Evolutionary conservation across 2,888 invertebrate genomes (phyloP), one percentile per base, ranked within the genome.

Genomic region (Melolontha melolontha): DNA sequence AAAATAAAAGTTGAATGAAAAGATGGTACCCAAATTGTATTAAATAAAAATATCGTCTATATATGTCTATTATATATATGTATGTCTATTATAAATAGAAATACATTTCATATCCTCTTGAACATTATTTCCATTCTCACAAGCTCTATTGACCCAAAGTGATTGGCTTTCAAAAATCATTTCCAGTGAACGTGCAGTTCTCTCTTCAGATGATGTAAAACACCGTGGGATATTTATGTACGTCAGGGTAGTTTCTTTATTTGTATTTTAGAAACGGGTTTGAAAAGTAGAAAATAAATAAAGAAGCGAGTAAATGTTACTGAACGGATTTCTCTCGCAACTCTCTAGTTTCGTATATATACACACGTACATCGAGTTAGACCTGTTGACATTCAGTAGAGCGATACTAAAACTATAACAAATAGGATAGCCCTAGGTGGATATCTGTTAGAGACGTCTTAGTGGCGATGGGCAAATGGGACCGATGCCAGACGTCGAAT

Each of bases 401-500:
- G 71, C 74, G 75, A 63, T 68, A 72, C 72, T 72, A 76, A 75
- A 76, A 75, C 67, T 70, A 70, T 72, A 71, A 73, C 73, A 75
- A 75, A 75, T 34, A 55, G 73, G 73, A 74, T 72, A 67, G 74
- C 73, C 73, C 55, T 67, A 57, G 71, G 70, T 71, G 69, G 68
- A 55, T 55, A 70, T 75, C 76, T 76, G 77, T 68, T 73, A 72
- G 63, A 70, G 76, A 76, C 76, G 74, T 73, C 73, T 74, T 75
- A 71, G 65, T 68, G 70, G 62, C 64, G 50, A 68, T 65, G 55
- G 67, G 68, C 39, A 41, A n/a, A 16, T 14, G 55, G 16, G 70
- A 64, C 68, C 69, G 70, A 67, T 67, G 47, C 63, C 41, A 65
- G 66, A 73, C 69, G 72, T 73, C 72, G 70, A 22, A 34, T 42